A percentile compares a stretch with the other conserved stretches of the same genome.
Evolutionary conservation across 2,888 invertebrate genomes (phyloP).

Genomic region (Nymphalis polychloros): DNA sequence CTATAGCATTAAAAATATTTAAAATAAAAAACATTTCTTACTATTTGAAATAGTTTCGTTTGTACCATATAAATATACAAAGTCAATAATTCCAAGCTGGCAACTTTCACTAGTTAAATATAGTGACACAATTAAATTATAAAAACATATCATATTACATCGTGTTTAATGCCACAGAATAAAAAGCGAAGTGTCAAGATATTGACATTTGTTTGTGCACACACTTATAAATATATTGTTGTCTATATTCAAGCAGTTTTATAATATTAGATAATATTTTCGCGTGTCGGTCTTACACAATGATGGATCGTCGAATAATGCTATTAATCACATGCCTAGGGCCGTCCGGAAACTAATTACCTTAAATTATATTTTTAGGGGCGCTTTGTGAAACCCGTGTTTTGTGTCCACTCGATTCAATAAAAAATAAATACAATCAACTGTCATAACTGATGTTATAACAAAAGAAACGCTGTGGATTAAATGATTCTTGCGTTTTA

Average conservation of each 20-base stretch:
- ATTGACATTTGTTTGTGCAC: neutral
- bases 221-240: neutral
- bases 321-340: constrained; percentile 44
- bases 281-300: constrained; percentile 43
- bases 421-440: neutral
- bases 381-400: neutral
- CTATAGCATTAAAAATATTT: too few relatives aligned
- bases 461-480: neutral
- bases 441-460: neutral
- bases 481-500: neutral
- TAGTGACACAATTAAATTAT: neutral
- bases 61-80: too few relatives aligned
- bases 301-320: constrained; percentile 49
- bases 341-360: constrained; percentile 44
- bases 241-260: constrained; percentile 23
- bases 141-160: neutral
- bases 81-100: neutral
- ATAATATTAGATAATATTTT: constrained; percentile 38
- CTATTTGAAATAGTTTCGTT: too few relatives aligned
- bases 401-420: constrained; percentile 1
- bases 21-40: too few relatives aligned
- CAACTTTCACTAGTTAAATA: neutral
- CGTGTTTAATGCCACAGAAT: neutral
- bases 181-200: neutral
- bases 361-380: constrained; percentile 24